These are phyloP conservation scores for Cinclus mexicanus DNA, from an alignment of 2,113 vertebrate genomes.

Conservation along the genomic window DNA sequence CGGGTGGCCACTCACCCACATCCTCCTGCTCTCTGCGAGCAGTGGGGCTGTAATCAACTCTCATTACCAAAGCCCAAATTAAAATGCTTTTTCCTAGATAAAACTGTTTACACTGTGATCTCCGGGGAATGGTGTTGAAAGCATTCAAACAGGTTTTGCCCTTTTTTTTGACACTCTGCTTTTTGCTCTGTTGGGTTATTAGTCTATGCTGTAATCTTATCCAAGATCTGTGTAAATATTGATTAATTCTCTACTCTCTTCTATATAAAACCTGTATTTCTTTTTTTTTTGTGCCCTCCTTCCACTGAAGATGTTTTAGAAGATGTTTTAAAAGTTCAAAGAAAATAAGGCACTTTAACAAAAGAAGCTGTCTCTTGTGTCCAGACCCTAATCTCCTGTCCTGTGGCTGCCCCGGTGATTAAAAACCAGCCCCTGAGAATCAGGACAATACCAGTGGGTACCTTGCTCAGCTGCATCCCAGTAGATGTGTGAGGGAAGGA, in stretches of 20 bases:
- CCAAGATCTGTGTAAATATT: conserved; percentile 72
- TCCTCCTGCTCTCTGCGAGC: neutral
- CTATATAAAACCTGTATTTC: conserved; percentile 63
- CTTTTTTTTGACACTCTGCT: conserved; percentile 50
- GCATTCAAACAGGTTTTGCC: conserved; percentile 27
- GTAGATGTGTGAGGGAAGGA: neutral
- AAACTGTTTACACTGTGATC: conserved; percentile 56
- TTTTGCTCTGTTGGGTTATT: conserved; percentile 41
- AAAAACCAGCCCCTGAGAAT: neutral
- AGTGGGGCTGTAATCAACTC: neutral
- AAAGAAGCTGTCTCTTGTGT: neutral
- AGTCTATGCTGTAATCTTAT: conserved; percentile 8
- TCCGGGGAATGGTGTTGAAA: conserved; percentile 57
- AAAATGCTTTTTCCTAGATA: conserved; percentile 53
- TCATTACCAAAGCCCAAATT: conserved; percentile 7
- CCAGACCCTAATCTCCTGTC: neutral
- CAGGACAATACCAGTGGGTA: neutral
- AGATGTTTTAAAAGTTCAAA: conserved; percentile 13
- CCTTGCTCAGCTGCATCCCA: neutral
- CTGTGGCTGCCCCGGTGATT: neutral
- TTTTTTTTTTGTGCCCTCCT: neutral
- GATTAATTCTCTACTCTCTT: conserved; percentile 34
- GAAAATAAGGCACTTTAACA: conserved; percentile 65
- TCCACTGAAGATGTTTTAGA: neutral
- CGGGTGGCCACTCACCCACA: conserved; percentile 25